Base-by-base conservation (phyloP, 2,113 vertebrate species). In the Alaudala cheleensis region DNA sequence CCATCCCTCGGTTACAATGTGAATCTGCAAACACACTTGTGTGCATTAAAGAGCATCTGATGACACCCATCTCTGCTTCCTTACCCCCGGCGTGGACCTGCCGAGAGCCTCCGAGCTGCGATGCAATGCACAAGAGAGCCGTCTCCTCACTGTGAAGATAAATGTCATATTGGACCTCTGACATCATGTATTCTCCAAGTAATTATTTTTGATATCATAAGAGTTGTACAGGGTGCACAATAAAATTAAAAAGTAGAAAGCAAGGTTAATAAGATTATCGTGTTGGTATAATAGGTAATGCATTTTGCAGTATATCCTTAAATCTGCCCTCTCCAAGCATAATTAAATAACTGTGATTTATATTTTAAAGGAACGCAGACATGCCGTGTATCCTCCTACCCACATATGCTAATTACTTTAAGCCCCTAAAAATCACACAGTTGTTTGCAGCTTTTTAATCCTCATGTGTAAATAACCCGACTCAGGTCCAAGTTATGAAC, bases 201-300 rank as follows among this genome's bases (percentile, higher is more conserved):
- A 96, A 96, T 96, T 95, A 96, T 97, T 97, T 96, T 66, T 96
- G 92, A 96, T 95, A 95, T 93, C 80, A 2, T 95, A 95, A 93
- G 93, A 97, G 92, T 94, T 94, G 93, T 86, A 92, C 91, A 87
- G 93, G 94, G 95, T 84, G 76, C 95, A 97, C 93, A 96, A 95
- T 96, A 97, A 95, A 95, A 97, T 96, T 97, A 96, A 97, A 95
- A 97, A 97, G 87, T 93, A 97, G 96, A 97, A 97, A 97, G 90
- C 94, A 96, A 97, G 92, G 92, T 97, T 96, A 97, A 96, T 95
- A 95, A 96, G 92, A 97, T 96, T 96, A 96, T 89, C 34, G 40
- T 85, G 73, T 87, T 94, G 94, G 81, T 90, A 94, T 96, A 96
- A 96, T 93, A 97, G 96, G 92, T 97, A 97, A 96, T 95, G 95